Evolutionary conservation across 2,797 vertebrate species (phyloP).

Genomic region (Arnoldichthys spilopterus): DNA sequence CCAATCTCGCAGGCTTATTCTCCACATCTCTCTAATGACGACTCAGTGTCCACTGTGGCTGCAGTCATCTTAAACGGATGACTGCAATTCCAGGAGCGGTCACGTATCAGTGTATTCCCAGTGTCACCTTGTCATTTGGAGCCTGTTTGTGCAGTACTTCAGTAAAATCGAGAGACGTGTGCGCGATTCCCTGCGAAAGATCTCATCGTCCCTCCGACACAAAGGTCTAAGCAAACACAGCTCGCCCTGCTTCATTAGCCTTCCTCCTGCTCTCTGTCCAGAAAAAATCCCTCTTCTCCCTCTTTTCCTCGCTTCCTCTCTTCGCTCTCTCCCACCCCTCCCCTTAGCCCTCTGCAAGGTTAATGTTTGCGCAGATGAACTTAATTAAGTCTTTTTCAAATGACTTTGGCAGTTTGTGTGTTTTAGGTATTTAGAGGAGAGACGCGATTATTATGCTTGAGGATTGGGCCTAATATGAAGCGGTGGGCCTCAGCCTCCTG

Average conservation of each 20-base stretch:
- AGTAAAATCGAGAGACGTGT: conserved; percentile 57
- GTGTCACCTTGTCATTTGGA: conserved; percentile 63
- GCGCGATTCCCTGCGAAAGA: conserved; percentile 51
- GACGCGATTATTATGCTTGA: conserved; percentile 69
- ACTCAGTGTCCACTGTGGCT: conserved; percentile 58
- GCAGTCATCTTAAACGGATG: conserved; percentile 59
- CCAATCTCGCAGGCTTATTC: conserved; percentile 55
- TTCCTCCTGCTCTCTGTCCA: conserved; percentile 60
- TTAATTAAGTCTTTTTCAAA: conserved; percentile 78
- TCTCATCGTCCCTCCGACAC: conserved; percentile 55
- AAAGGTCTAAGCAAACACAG: conserved; percentile 72
- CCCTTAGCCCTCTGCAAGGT: conserved; percentile 60
- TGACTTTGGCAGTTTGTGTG: conserved; percentile 78
- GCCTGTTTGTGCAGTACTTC: conserved; percentile 61
- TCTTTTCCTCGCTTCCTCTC: conserved; percentile 38
- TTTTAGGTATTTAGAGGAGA: conserved; percentile 76
- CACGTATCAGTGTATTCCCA: conserved; percentile 57
- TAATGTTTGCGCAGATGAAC: conserved; percentile 81
- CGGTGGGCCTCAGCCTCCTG: conserved; percentile 42
- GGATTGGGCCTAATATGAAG: conserved; percentile 64
- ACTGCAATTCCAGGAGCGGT: conserved; percentile 56
- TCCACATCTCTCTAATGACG: conserved; percentile 52
- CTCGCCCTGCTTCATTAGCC: conserved; percentile 73
- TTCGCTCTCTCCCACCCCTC: conserved; percentile 34
- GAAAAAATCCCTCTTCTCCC: conserved; percentile 50